Evolutionary conservation across 2,113 vertebrate genomes (phyloP), one percentile per base, ranked within the genome.

Genomic region (Zeus faber): DNA sequence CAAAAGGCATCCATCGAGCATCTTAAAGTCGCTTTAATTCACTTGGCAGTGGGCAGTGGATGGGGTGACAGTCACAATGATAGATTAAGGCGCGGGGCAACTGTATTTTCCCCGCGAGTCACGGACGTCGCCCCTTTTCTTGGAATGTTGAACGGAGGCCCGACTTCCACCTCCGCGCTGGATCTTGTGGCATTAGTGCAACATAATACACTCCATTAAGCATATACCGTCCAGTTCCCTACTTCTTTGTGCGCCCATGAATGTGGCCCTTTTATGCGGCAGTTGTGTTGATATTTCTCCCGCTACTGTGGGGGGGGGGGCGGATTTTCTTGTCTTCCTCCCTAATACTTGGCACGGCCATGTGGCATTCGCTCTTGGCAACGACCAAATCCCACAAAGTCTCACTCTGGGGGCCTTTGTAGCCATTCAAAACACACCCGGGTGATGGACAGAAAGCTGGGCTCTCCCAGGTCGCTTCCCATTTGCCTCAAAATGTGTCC

Each of bases 221-320:
- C 31, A 13, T 57, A 35, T 75, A 76, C 67, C 74, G 23, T 76
- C 35, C 59, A 60, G 46, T 61, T n/a, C 67, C 49, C 48, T n/a
- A 13, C 65, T 40, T 70, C 77, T 87, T 87, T 86, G 74, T 90
- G 69, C 6, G 21, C 10, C 23, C 21, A 24, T 87, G 82, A 88
- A 90, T 84, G 74, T 82, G 63, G 64, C 54, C 70, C 87, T 80
- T 88, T 80, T 85, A 79, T 88, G 57, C 62, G 56, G 46, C 57
- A 67, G 74, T 82, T 85, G 81, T 88, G 83, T 85, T 85, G 82
- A 87, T 80, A 85, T 82, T 84, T 84, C 76, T 60, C 65, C 49
- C 43, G 45, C 45, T 47, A 21, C 43, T 62, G 51, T 44, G 69
- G 60, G 58, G 62, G 73, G 63, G 63, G 73, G 62, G 73, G 63